Conservation (phyloP, 2,888 invertebrate genomes). For the Drosophila prolongata region DNA sequence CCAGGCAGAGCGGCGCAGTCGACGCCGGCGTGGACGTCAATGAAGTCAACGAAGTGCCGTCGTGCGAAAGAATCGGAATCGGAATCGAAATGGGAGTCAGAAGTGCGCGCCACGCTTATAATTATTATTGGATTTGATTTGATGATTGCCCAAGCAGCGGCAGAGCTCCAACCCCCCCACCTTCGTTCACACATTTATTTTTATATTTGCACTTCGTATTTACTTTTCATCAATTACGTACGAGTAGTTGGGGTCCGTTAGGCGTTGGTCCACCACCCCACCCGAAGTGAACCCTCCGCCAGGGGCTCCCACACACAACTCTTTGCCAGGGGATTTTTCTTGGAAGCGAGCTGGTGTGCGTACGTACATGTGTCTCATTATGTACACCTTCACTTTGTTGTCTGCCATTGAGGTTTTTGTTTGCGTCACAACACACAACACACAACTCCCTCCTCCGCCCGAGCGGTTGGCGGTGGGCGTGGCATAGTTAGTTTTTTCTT, state of each 20-base stretch:
- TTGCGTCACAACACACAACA: conserved; percentile 28
- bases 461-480: conserved; percentile 6
- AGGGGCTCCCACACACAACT: conserved; percentile 20
- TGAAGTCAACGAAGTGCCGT: conserved; percentile 15
- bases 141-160: conserved; percentile 20
- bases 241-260: conserved; percentile 2
- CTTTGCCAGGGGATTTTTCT: conserved; percentile 37
- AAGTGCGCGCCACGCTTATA: conserved; percentile 54
- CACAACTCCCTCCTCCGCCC: background rate
- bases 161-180: background rate
- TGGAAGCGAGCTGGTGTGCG: background rate
- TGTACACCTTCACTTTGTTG: conserved; percentile 24
- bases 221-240: conserved; percentile 34
- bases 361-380: conserved; percentile 30
- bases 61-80: conserved; percentile 40
- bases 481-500: background rate
- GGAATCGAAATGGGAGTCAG: conserved; percentile 28
- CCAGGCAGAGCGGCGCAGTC: conserved; percentile 3
- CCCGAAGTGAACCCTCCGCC: conserved; percentile 1
- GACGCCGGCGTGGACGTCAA: background rate
- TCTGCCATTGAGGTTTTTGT: conserved; percentile 16
- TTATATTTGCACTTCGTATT: conserved; percentile 19
- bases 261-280: background rate
- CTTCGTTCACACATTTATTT: background rate
- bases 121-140: conserved; percentile 67